These are phyloP conservation scores for Eidolon helvum DNA, from an alignment of 2,113 vertebrate species.

Conservation along the genomic window DNA sequence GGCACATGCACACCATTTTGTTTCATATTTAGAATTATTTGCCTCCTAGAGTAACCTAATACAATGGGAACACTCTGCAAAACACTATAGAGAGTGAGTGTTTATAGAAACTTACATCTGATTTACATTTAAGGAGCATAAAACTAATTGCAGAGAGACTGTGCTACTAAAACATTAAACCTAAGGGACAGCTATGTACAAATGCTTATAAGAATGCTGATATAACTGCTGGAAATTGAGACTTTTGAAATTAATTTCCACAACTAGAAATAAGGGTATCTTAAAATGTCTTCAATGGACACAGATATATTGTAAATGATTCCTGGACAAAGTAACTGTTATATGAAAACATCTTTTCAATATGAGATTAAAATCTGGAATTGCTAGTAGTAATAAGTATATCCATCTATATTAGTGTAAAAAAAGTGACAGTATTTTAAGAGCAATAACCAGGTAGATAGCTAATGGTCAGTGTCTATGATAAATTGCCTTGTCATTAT, in stretches of 20 bases:
- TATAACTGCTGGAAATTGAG: conserved; percentile 56
- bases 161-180: conserved; percentile 72
- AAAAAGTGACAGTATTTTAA: conserved; percentile 57
- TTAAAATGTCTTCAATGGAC: conserved; percentile 64
- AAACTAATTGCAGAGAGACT: conserved; percentile 76
- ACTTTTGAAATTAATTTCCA: conserved; percentile 72
- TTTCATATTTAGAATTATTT: conserved; percentile 75
- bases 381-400: conserved; percentile 70
- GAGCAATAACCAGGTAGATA: conserved; percentile 55
- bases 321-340: conserved; percentile 70
- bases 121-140: conserved; percentile 78
- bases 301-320: conserved; percentile 55
- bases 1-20: conserved; percentile 60
- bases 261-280: conserved; percentile 53
- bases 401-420: conserved; percentile 70
- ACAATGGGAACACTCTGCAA: conserved; percentile 68
- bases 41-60: conserved; percentile 71
- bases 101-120: conserved; percentile 78
- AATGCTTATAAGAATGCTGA: conserved; percentile 43
- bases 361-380: conserved; percentile 72
- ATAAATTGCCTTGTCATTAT: conserved; percentile 53
- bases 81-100: conserved; percentile 64
- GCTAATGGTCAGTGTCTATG: conserved; percentile 54
- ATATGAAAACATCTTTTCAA: conserved; percentile 69
- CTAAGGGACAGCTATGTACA: conserved; percentile 53